These are phyloP conservation scores for Microtus oregoni DNA, from an alignment of 2,113 vertebrate species.

Conservation along the genomic window DNA sequence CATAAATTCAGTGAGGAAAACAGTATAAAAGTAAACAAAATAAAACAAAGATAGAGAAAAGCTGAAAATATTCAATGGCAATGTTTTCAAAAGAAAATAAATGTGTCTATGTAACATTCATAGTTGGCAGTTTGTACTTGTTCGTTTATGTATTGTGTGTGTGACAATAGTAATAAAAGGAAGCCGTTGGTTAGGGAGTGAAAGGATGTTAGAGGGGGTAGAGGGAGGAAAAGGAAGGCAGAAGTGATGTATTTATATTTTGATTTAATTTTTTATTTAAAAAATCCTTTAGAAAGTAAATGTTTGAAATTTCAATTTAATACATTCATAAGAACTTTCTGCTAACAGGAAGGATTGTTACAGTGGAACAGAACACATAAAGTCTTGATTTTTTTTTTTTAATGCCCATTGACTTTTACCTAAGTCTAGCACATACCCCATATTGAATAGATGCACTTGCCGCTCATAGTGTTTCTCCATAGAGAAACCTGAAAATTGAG, in stretches of 20 bases:
- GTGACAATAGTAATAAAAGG: not conserved
- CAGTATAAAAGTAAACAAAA: not conserved
- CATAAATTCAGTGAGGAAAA: not conserved
- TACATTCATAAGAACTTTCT: slow-evolving; percentile 22
- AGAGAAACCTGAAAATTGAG: too few species aligned
- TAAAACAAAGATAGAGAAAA: not conserved
- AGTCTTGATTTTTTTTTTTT: not conserved
- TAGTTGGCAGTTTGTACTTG: not conserved
- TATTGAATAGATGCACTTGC: not conserved
- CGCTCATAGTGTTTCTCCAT: not conserved
- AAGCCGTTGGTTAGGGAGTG: not conserved
- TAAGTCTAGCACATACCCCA: not conserved
- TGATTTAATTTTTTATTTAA: not conserved
- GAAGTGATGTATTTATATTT: not conserved
- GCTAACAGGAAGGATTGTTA: not conserved
- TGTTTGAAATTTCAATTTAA: slow-evolving; percentile 39
- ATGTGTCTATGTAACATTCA: not conserved
- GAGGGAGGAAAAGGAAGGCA: not conserved
- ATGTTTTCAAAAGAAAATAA: not conserved
- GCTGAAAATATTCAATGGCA: not conserved
- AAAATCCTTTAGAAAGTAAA: not conserved
- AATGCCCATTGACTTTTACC: not conserved
- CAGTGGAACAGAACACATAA: not conserved
- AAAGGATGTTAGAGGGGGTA: not conserved
- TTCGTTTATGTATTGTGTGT: too few species aligned